Conservation (phyloP, 2,797 vertebrate genomes). For the Tokudaia muenninki region DNA sequence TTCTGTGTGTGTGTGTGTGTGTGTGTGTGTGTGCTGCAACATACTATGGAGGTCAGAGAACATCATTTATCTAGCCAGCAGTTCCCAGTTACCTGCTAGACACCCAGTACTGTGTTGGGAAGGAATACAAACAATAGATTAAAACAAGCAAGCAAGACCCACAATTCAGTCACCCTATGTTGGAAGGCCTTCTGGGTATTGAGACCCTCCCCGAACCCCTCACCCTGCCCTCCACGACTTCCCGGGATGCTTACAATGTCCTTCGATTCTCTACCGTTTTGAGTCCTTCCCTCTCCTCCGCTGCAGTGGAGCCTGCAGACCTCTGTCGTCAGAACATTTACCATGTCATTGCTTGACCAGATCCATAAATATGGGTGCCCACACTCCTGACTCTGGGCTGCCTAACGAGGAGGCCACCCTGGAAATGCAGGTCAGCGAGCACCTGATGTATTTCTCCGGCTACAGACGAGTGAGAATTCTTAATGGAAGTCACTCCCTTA, state of each 20-base stretch:
- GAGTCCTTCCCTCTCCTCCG: not conserved
- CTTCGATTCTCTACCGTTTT: not conserved
- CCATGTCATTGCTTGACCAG: slow-evolving; percentile 67
- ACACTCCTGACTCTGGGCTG: slow-evolving; percentile 9
- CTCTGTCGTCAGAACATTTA: slow-evolving; percentile 56
- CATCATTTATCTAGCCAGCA: not conserved
- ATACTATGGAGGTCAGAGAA: not conserved
- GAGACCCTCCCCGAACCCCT: not conserved
- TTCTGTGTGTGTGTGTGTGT: too few species aligned
- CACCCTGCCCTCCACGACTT: not conserved
- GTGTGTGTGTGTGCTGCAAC: not conserved
- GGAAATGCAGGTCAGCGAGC: slow-evolving; percentile 45
- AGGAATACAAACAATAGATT: not conserved
- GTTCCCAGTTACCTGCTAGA: not conserved
- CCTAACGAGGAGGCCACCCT: slow-evolving; percentile 54
- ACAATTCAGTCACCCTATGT: not conserved
- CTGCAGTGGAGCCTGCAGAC: not conserved
- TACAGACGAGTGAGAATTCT: slow-evolving; percentile 77
- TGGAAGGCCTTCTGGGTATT: not conserved
- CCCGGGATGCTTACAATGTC: not conserved
- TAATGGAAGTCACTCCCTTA: slow-evolving; percentile 75
- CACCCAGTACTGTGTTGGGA: not conserved
- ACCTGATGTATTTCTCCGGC: slow-evolving; percentile 81
- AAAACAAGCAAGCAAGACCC: not conserved
- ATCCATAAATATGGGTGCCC: slow-evolving; percentile 78